Evolutionary conservation across 2,113 vertebrate species (phyloP).

Genomic region (Heloderma charlesbogerti): DNA sequence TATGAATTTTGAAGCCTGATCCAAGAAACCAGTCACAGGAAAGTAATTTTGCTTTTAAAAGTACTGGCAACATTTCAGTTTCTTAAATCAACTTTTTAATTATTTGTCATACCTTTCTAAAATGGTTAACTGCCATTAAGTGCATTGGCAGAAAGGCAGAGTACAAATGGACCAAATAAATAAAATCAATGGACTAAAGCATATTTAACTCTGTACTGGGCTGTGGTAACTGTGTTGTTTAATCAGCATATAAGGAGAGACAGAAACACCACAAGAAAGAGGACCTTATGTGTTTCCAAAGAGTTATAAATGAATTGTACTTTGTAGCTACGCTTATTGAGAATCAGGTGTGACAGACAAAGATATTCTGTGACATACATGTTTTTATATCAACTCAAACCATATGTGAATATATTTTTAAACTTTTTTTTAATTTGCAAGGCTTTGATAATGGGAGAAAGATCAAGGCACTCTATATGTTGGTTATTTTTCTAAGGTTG

Average conservation of each 20-base stretch:
- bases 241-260: background rate
- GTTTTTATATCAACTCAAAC: background rate
- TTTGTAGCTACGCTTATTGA: background rate
- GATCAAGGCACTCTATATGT: background rate
- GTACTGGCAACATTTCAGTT: background rate
- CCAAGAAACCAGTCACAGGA: background rate
- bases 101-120: background rate
- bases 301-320: background rate
- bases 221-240: constrained; percentile 4
- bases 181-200: background rate
- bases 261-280: background rate
- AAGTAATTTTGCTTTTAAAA: background rate
- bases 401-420: background rate
- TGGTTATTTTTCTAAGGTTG: background rate
- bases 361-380: background rate
- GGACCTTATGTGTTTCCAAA: constrained; percentile 26
- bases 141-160: background rate
- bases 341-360: background rate
- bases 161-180: background rate
- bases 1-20: background rate
- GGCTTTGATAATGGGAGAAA: background rate
- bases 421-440: background rate
- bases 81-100: background rate
- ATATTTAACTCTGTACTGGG: background rate
- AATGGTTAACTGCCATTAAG: background rate